A percentile compares a stretch with the other conserved stretches of the same genome.
Conservation (phyloP, 2,797 vertebrate species). For the Parambassis ranga region DNA sequence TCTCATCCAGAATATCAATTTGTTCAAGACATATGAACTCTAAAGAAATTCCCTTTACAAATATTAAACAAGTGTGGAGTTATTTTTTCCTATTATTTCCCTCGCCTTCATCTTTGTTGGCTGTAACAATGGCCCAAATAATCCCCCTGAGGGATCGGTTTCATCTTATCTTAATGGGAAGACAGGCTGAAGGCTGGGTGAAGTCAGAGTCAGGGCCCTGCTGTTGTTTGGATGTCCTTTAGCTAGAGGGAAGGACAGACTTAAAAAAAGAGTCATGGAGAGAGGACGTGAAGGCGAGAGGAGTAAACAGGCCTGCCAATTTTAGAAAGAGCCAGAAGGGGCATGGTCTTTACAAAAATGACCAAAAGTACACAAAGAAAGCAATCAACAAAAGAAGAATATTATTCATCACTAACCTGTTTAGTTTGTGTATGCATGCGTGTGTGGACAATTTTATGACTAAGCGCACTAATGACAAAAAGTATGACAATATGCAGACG, state of each 20-base stretch:
- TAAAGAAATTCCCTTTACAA: not conserved
- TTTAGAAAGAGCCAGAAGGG: conserved; percentile 22
- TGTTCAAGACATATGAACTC: too few species aligned
- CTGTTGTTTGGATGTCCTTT: conserved; percentile 67
- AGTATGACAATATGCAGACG: not conserved
- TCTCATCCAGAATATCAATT: not conserved
- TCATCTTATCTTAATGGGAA: conserved; percentile 56
- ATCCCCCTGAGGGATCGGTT: conserved; percentile 26
- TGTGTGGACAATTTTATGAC: too few species aligned
- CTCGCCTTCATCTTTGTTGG: conserved; percentile 4
- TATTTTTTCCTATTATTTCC: not conserved
- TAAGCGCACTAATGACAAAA: not conserved
- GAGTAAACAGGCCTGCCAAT: conserved; percentile 40
- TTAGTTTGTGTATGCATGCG: not conserved
- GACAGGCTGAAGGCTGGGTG: conserved; percentile 38
- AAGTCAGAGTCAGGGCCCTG: conserved; percentile 28
- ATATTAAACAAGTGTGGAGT: not conserved
- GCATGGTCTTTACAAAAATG: conserved; percentile 1
- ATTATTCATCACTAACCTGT: not conserved
- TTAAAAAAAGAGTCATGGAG: conserved; percentile 49
- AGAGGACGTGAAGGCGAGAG: conserved; percentile 24
- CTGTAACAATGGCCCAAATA: not conserved
- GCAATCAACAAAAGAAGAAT: not conserved
- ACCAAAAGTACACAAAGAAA: not conserved
- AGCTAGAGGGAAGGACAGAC: conserved; percentile 62